These are phyloP conservation scores for Hassar affinis DNA, from an alignment of 2,113 vertebrate species.

Conservation along the genomic window DNA sequence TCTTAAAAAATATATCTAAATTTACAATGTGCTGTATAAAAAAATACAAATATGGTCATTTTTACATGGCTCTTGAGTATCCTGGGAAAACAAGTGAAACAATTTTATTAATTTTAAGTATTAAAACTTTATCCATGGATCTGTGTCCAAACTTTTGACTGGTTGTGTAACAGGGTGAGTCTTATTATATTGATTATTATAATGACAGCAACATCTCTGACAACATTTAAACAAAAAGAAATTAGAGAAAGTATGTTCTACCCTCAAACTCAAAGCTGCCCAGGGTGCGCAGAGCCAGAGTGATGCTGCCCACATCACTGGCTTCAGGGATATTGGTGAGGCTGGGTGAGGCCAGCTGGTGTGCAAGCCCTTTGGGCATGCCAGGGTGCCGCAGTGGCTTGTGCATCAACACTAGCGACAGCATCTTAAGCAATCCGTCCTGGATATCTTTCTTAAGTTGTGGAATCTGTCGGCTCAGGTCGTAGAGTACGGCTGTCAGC, in stretches of 20 bases:
- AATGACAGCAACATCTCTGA: neutral
- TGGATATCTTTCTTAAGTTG: constrained; percentile 98
- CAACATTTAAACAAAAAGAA: neutral
- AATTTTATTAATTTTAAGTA: too few species aligned
- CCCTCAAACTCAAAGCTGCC: constrained; percentile 99
- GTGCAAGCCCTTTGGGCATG: constrained; percentile 95
- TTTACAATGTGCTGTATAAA: too few species aligned
- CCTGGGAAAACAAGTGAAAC: too few species aligned
- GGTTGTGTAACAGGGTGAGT: neutral
- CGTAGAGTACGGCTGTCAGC: constrained; percentile 91
- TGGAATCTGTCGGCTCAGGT: constrained; percentile 96
- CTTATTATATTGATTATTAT: too few species aligned
- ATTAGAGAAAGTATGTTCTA: constrained; percentile 51
- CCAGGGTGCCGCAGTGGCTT: constrained; percentile 94
- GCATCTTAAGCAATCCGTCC: constrained; percentile 97
- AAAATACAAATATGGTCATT: too few species aligned
- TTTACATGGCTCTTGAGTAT: too few species aligned
- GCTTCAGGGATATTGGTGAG: constrained; percentile 94
- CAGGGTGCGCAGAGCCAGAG: constrained; percentile 90
- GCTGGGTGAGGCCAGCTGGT: constrained; percentile 93
- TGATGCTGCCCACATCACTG: constrained; percentile 96
- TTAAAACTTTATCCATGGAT: too few species aligned
- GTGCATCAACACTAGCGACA: constrained; percentile 97
- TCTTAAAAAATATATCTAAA: too few species aligned
- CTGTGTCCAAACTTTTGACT: neutral